Conservation (phyloP, 1,140 invertebrate genomes). For the Halictus rubicundus region DNA sequence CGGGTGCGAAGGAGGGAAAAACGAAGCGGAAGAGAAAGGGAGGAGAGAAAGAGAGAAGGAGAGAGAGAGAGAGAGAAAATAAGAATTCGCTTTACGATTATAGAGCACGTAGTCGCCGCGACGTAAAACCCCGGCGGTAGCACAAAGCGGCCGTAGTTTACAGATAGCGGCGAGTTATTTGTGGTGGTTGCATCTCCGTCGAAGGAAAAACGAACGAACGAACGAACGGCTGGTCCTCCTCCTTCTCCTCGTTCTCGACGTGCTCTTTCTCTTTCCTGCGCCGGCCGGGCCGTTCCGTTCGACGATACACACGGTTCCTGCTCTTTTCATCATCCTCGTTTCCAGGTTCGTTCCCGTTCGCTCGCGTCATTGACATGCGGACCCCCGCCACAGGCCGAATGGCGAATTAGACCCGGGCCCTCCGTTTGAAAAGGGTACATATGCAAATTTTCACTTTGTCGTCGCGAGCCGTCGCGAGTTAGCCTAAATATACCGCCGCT, state of each 20-base stretch:
- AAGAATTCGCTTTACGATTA: slow-evolving; percentile 63
- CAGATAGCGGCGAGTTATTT: slow-evolving; percentile 63
- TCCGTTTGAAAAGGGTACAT: slow-evolving; percentile 29
- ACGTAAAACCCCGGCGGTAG: slow-evolving; percentile 48
- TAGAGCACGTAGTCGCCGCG: slow-evolving; percentile 53
- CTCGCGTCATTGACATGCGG: slow-evolving; percentile 43
- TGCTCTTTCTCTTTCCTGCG: not conserved
- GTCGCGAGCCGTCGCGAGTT: slow-evolving; percentile 7
- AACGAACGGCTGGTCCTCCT: slow-evolving; percentile 26
- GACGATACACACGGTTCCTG: not conserved
- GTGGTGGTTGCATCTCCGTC: slow-evolving; percentile 49
- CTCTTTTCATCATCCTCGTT: not conserved
- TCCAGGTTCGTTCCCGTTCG: not conserved
- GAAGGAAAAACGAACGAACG: slow-evolving; percentile 53
- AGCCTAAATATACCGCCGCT: not conserved
- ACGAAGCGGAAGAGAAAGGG: no score
- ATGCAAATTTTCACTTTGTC: slow-evolving; percentile 55
- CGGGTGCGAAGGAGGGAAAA: not conserved
- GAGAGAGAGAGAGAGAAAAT: slow-evolving; percentile 29
- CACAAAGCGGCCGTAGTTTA: slow-evolving; percentile 60
- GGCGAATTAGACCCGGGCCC: slow-evolving; percentile 39
- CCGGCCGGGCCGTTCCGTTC: not conserved
- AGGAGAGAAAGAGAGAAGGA: not conserved
- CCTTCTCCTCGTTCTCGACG: not conserved
- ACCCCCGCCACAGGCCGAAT: slow-evolving; percentile 49